These are phyloP conservation scores for Rallus crepitans DNA, from an alignment of 2,797 vertebrate species.

Conservation along the genomic window DNA sequence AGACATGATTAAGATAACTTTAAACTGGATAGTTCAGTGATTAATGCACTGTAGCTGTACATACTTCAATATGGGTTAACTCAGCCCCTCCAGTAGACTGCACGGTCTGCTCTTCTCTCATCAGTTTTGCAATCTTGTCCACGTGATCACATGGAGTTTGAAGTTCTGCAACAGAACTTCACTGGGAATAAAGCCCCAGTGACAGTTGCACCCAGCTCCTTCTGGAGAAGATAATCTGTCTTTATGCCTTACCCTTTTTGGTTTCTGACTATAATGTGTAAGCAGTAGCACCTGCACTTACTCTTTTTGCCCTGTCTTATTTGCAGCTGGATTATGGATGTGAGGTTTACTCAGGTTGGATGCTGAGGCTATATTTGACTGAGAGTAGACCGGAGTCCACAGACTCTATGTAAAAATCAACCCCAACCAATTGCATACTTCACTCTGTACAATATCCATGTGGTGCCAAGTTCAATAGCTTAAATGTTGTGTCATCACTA, in stretches of 20 bases:
- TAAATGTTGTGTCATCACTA: conserved; percentile 6
- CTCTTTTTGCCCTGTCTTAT: background rate
- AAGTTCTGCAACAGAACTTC: background rate
- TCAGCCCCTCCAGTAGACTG: background rate
- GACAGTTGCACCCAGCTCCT: background rate
- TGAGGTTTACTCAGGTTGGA: background rate
- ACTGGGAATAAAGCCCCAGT: background rate
- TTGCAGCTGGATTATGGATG: background rate
- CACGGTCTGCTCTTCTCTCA: background rate
- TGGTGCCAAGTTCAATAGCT: conserved; percentile 33
- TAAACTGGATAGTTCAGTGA: background rate
- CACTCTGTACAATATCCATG: background rate
- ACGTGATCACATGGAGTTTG: background rate
- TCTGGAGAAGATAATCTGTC: background rate
- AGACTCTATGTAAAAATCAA: background rate
- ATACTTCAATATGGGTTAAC: background rate
- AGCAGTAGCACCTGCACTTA: background rate
- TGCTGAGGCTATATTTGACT: background rate
- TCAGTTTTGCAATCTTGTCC: background rate
- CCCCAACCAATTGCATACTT: background rate
- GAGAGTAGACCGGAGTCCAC: background rate
- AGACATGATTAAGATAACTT: background rate
- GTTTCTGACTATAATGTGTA: background rate
- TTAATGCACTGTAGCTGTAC: background rate
- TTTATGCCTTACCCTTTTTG: background rate